Base-by-base conservation (phyloP, 1,140 invertebrate genomes). In the Leptoteleia sp. region DNA sequence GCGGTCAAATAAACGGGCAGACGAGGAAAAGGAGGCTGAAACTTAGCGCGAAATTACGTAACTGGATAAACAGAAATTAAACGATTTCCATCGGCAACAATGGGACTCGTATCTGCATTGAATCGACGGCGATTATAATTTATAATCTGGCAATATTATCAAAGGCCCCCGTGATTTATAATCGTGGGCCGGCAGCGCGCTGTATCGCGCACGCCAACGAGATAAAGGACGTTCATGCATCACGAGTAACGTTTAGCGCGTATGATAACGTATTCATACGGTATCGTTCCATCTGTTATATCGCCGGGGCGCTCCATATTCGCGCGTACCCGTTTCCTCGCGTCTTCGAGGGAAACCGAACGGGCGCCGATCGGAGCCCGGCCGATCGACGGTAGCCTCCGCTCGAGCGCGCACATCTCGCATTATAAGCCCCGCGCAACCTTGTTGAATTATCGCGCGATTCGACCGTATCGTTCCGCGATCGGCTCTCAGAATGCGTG, bases 401-500 rank as follows among this genome's bases (percentile, higher is more conserved):
- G 48, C 13, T 19, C 29, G 67, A 77, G 75, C 52, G 43, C n/a
- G n/a, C n/a, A n/a, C 40, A 52, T 61, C 67, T 81, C 67, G 64
- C 47, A 64, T 73, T 72, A 61, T 75, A 70, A 45, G 71, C n/a
- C 42, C 35, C 47, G 73, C 42, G 47, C 54, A 76, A 73, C 48
- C 67, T 82, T 70, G 55, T 57, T 62, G 70, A 71, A 64, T 50
- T 80, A 75, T 75, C 57, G 76, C 70, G 78, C 73, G 81, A 79
- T 76, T 75, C 76, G 62, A 81, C 68, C 62, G 43, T 84, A 83
- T 83, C 81, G 68, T 47, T 25, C 17, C 38, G 52, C 62, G 55
- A 84, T 84, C 80, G 55, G 59, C 81, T 84, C 84, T 84, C 76
- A 81, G 65, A 61, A 52, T 43, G 38, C 76, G 64, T 67, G 15